Percentiles rank a stretch among this genome's conserved stretches.
These are phyloP conservation scores for Antitype chi DNA, from an alignment of 2,888 invertebrate genomes.

Conservation along the genomic window DNA sequence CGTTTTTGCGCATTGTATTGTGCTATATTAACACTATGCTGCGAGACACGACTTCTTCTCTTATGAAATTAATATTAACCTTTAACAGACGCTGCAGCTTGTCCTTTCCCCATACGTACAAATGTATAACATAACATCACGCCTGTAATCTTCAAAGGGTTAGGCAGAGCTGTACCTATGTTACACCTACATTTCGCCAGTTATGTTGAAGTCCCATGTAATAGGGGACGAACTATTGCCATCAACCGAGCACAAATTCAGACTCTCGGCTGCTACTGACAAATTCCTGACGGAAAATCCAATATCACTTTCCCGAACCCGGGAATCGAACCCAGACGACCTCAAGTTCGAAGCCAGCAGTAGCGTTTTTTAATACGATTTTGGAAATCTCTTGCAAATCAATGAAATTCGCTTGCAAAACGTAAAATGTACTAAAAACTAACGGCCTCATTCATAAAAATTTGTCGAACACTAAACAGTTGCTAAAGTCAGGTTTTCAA, in stretches of 20 bases:
- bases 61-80: neutral
- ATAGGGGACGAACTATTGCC: neutral
- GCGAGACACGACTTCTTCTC: neutral
- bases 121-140: neutral
- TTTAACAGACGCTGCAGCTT: neutral
- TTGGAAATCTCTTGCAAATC: neutral
- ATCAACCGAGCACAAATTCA: neutral
- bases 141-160: neutral
- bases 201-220: neutral
- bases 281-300: neutral
- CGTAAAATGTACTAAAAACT: neutral
- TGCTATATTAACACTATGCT: constrained; percentile 5
- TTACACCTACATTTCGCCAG: neutral
- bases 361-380: neutral
- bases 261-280: neutral
- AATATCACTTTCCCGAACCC: neutral
- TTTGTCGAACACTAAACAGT: no score
- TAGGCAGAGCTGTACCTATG: neutral
- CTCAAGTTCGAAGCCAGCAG: neutral
- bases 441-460: no score
- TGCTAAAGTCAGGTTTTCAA: no score
- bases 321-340: neutral
- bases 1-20: constrained; percentile 15
- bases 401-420: neutral
- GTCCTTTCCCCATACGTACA: no score